These are phyloP conservation scores for Chouioia cunea DNA, from an alignment of 2,888 invertebrate genomes.

Conservation along the genomic window DNA sequence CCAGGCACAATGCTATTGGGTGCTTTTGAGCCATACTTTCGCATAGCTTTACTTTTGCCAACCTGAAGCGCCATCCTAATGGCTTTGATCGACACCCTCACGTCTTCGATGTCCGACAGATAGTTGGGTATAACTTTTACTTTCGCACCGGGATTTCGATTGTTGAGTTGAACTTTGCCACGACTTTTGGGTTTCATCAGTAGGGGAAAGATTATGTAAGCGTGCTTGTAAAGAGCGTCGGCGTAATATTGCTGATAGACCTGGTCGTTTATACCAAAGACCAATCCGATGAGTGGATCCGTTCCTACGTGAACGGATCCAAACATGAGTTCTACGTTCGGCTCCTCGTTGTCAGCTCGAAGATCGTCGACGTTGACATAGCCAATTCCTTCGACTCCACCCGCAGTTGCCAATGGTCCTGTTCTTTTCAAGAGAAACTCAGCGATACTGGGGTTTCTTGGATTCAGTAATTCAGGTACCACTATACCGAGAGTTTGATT, in stretches of 20 bases:
- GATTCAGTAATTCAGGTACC: constrained; percentile 44
- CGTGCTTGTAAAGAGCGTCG: constrained; percentile 69
- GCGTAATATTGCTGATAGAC: constrained; percentile 72
- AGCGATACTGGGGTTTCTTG: constrained; percentile 35
- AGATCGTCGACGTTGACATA: constrained; percentile 23
- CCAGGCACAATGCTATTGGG: constrained; percentile 71
- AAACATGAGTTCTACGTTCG: constrained; percentile 80
- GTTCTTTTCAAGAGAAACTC: constrained; percentile 72
- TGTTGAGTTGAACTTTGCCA: constrained; percentile 74
- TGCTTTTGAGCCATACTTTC: constrained; percentile 71
- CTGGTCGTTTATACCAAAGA: constrained; percentile 70
- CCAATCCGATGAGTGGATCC: constrained; percentile 59
- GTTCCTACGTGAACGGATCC: constrained; percentile 73
- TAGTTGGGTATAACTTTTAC: constrained; percentile 79
- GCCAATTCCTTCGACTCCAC: constrained; percentile 76
- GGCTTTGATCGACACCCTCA: constrained; percentile 72
- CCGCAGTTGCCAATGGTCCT: constrained; percentile 74
- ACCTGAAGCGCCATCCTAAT: constrained; percentile 71
- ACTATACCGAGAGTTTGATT: constrained; percentile 66
- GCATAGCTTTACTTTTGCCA: constrained; percentile 72
- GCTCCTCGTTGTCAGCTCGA: constrained; percentile 70
- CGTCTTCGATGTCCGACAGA: constrained; percentile 74
- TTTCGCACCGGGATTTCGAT: constrained; percentile 73
- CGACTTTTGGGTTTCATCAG: constrained; percentile 75
- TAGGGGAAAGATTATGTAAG: constrained; percentile 68